phyloP scores from a whole-genome alignment of 2,113 vertebrate species.

The Oryzias melastigma region DNA sequence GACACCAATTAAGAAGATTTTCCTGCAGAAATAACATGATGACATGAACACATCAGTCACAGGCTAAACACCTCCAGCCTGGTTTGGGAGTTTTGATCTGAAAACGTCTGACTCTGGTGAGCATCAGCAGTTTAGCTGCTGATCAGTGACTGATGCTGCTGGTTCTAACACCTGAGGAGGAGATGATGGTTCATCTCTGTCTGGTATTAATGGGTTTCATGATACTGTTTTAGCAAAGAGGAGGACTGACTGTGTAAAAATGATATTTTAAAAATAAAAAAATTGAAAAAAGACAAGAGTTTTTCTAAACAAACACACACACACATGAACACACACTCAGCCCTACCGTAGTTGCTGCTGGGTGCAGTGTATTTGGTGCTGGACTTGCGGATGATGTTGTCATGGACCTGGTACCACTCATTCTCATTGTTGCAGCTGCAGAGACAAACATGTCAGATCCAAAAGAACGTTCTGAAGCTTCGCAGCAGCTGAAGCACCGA shows the following conservation, averaged over 20 bases:
- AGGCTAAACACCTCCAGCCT: background rate
- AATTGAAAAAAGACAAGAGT: background rate
- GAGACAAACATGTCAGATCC: background rate
- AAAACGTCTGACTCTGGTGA: background rate
- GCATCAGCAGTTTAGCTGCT: background rate
- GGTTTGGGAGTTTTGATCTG: background rate
- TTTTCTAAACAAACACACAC: background rate
- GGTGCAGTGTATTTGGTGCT: constrained; percentile 97
- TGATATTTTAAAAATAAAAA: too few species aligned
- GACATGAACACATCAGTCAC: constrained; percentile 20
- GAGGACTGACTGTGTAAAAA: too few species aligned
- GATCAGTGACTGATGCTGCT: background rate
- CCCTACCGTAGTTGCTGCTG: constrained; percentile 94
- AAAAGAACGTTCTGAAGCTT: background rate
- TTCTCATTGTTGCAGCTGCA: constrained; percentile 96
- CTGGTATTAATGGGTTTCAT: too few species aligned
- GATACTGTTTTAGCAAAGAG: too few species aligned
- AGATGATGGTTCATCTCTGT: too few species aligned
- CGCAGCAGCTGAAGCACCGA: too few species aligned
- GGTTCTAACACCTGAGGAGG: too few species aligned
- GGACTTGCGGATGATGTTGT: constrained; percentile 98
- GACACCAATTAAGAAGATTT: constrained; percentile 44
- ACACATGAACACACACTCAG: fast-evolving
- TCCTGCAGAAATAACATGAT: background rate
- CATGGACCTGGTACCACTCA: constrained; percentile 97